Evolutionary conservation across 2,797 vertebrate species (phyloP).

Genomic region (Gobio occitaniae): DNA sequence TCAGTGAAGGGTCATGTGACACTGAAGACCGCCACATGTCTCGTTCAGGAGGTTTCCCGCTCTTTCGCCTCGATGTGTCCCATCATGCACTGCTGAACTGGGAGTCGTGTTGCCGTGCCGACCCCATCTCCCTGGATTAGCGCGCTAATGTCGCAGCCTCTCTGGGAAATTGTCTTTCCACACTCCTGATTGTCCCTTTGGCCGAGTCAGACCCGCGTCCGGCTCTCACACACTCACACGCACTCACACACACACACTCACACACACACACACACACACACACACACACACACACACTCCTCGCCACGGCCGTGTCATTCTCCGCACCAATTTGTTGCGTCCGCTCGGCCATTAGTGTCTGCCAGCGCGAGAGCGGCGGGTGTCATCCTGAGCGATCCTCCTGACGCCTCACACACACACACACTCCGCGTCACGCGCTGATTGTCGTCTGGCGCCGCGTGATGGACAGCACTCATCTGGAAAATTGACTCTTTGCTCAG

Average conservation of each 20-base stretch:
- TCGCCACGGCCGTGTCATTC: conserved; percentile 68
- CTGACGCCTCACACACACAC: conserved; percentile 60
- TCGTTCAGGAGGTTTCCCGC: neutral
- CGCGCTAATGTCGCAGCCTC: conserved; percentile 53
- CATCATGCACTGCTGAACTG: conserved; percentile 50
- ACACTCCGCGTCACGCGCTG: conserved; percentile 63
- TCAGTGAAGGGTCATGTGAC: no score
- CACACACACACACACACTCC: conserved; percentile 32
- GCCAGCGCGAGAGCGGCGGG: conserved; percentile 68
- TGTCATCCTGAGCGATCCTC: conserved; percentile 75
- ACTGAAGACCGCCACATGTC: neutral
- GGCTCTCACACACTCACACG: conserved; percentile 22
- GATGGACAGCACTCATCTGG: conserved; percentile 82
- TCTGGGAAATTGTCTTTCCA: conserved; percentile 67
- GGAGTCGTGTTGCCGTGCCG: conserved; percentile 20
- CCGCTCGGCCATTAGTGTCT: conserved; percentile 77
- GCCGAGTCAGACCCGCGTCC: conserved; percentile 57
- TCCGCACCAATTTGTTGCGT: conserved; percentile 76
- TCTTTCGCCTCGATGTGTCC: conserved; percentile 48
- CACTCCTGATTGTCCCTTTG: conserved; percentile 71
- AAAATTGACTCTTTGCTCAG: conserved; percentile 77
- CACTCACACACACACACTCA: neutral
- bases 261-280: conserved; percentile 47
- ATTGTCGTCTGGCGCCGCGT: conserved; percentile 73
- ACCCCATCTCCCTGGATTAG: conserved; percentile 58